These are phyloP conservation scores for Labia minor DNA, from an alignment of 2,888 invertebrate genomes.

Conservation along the genomic window DNA sequence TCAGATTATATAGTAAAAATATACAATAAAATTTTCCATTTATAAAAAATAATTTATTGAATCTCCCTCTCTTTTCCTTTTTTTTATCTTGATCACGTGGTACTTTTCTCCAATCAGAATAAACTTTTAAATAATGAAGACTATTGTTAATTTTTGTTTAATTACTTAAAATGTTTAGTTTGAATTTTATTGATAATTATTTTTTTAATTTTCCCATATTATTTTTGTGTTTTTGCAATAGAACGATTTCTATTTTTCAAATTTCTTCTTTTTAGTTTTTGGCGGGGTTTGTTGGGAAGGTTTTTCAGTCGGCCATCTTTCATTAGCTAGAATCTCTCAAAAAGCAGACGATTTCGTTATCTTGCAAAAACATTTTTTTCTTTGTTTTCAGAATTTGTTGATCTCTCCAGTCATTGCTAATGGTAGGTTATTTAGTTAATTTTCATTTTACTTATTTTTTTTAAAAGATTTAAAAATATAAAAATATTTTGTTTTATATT, in stretches of 20 bases:
- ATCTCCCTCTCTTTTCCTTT: background rate
- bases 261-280: slow-evolving; percentile 16
- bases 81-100: slow-evolving; percentile 1
- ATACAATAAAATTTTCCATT: no score
- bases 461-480: no score
- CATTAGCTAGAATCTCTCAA: slow-evolving; percentile 18
- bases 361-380: background rate
- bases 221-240: slow-evolving; percentile 19
- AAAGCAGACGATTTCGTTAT: slow-evolving; percentile 21
- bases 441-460: no score
- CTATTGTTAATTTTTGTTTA: background rate
- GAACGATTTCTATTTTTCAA: slow-evolving; percentile 14
- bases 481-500: no score
- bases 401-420: slow-evolving; percentile 14
- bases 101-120: slow-evolving; percentile 4
- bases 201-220: slow-evolving; percentile 18
- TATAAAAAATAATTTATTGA: no score
- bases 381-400: background rate
- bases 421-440: slow-evolving; percentile 18
- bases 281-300: slow-evolving; percentile 14
- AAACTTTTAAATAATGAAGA: background rate
- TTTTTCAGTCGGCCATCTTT: slow-evolving; percentile 22
- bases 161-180: background rate
- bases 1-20: no score
- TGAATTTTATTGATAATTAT: background rate